phyloP scores from a whole-genome alignment of 2,113 vertebrate species.

The Thinocorus orbignyianus region DNA sequence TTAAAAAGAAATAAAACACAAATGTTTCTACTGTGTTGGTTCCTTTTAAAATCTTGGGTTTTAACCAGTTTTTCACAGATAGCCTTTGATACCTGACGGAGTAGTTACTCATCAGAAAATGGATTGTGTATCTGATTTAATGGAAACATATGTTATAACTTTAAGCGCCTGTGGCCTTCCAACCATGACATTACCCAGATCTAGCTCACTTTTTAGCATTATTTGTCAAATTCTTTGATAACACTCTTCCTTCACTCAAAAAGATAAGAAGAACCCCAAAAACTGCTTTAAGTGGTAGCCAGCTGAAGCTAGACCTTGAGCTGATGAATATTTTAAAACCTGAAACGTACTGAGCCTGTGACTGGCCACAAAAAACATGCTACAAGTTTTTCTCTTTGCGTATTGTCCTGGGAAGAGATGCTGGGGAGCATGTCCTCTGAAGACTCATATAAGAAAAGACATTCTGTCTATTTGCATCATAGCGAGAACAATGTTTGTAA shows the following conservation, averaged over 20 bases:
- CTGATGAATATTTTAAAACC: background rate
- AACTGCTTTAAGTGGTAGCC: background rate
- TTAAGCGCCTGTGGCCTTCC: background rate
- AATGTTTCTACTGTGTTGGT: background rate
- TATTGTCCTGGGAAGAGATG: background rate
- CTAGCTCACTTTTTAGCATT: background rate
- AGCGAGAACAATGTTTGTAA: background rate
- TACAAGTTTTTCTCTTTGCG: background rate
- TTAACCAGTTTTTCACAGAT: background rate
- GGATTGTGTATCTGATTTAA: background rate
- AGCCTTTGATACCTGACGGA: background rate
- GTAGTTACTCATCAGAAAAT: background rate
- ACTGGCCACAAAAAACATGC: background rate
- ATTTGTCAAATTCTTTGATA: background rate
- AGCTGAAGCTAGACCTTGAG: background rate
- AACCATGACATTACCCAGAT: background rate
- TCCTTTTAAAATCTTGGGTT: background rate
- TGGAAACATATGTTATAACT: background rate
- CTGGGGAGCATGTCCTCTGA: background rate
- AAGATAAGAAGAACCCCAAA: background rate
- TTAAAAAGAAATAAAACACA: background rate
- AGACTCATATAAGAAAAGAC: background rate
- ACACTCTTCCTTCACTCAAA: background rate
- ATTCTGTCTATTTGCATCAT: background rate
- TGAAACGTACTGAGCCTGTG: background rate